phyloP scores from a whole-genome alignment of 1,140 invertebrate genomes.

The Tetramorium simillimum region DNA sequence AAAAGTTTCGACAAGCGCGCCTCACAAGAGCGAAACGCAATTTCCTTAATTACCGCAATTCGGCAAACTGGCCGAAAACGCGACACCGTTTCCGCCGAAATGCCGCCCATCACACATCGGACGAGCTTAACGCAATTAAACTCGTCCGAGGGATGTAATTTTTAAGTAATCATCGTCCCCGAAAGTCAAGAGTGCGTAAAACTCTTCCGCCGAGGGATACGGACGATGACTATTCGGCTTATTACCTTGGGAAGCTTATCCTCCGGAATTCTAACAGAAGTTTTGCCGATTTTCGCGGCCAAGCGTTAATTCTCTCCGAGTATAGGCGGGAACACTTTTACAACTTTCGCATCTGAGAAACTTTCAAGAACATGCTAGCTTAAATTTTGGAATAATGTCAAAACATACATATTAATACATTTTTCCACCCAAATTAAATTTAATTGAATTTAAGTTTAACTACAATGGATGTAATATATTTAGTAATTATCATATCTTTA shows the following conservation, averaged over 20 bases:
- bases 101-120: constrained; percentile 2
- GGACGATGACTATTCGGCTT: constrained; percentile 3
- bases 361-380: not conserved
- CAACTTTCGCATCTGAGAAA: not conserved
- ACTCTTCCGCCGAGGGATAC: not conserved
- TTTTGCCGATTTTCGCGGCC: constrained; percentile 21
- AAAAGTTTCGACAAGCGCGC: constrained; percentile 34
- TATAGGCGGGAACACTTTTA: not conserved
- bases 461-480: not conserved
- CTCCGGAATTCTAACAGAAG: not conserved
- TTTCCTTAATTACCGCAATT: constrained; percentile 60
- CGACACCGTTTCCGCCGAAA: constrained; percentile 36
- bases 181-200: constrained; percentile 20
- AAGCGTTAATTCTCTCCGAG: constrained; percentile 19
- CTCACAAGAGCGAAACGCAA: constrained; percentile 25
- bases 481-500: not conserved
- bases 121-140: constrained; percentile 49
- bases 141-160: constrained; percentile 42
- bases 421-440: constrained; percentile 5
- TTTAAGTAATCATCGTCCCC: constrained; percentile 45
- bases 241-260: constrained; percentile 34
- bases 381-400: not conserved
- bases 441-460: not conserved
- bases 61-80: constrained; percentile 36
- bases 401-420: not conserved